phyloP scores from a whole-genome alignment of 2,113 vertebrate species.

The Kryptolebias marmoratus region DNA sequence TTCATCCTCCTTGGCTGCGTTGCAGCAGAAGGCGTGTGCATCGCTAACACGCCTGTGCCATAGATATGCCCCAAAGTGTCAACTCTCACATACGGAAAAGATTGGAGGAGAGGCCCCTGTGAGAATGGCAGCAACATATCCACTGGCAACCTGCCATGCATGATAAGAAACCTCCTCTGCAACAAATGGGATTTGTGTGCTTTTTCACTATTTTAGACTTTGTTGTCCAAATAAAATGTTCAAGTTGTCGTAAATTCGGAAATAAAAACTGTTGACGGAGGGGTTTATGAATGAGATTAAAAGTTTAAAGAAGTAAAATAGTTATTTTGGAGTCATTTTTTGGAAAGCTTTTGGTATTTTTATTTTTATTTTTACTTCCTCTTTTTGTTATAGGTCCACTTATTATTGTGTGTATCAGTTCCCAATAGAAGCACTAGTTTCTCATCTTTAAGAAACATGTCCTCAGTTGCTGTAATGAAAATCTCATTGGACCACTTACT shows the following conservation, averaged over 20 bases:
- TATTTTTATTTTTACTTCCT: not conserved
- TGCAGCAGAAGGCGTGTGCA: constrained; percentile 63
- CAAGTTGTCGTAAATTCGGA: not conserved
- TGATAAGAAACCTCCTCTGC: constrained; percentile 64
- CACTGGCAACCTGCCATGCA: constrained; percentile 65
- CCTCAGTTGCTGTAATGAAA: not conserved
- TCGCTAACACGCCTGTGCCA: constrained; percentile 67
- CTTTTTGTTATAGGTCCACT: not conserved
- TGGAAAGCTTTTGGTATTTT: no score
- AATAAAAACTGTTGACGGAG: not conserved
- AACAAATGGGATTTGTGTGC: constrained; percentile 51
- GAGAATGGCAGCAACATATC: constrained; percentile 59
- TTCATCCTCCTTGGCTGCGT: constrained; percentile 46
- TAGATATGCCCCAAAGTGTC: constrained; percentile 71
- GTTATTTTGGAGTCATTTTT: not conserved
- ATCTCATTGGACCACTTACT: not conserved
- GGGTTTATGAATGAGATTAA: not conserved
- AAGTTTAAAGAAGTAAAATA: not conserved
- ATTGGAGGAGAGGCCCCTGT: constrained; percentile 60
- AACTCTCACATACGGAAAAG: constrained; percentile 58
- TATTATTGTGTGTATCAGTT: not conserved
- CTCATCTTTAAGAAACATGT: not conserved
- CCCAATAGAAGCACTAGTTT: not conserved
- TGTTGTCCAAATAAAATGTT: constrained; percentile 16
- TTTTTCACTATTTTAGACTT: constrained; percentile 30